Conservation (phyloP, 2,113 vertebrate genomes). For the Epinephelus moara region DNA sequence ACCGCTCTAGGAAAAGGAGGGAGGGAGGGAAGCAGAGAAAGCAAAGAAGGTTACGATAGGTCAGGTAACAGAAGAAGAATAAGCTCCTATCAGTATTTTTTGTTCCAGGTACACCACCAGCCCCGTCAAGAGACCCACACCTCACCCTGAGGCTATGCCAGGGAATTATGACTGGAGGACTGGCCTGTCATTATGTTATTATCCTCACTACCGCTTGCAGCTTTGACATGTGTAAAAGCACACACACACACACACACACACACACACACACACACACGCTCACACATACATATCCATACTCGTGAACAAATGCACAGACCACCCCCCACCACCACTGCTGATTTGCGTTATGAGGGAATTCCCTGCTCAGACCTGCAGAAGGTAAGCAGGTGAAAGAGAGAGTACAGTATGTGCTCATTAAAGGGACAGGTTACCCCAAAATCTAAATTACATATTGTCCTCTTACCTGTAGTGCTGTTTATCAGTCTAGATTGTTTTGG, state of each 20-base stretch:
- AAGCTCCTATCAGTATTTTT: not conserved
- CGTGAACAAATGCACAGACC: conserved; percentile 32
- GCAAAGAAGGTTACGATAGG: not conserved
- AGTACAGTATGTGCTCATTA: not conserved
- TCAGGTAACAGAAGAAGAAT: not conserved
- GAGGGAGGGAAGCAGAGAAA: not conserved
- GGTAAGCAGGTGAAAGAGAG: not conserved
- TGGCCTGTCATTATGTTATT: conserved; percentile 61
- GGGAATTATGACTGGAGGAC: conserved; percentile 48
- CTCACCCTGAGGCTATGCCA: conserved; percentile 40
- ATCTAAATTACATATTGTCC: no score
- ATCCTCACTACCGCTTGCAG: conserved; percentile 33
- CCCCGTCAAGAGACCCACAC: conserved; percentile 16
- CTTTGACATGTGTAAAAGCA: conserved; percentile 37
- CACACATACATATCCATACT: conserved; percentile 1
- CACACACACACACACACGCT: not conserved
- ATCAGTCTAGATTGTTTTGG: no score
- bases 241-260: conserved; percentile 11
- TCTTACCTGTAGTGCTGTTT: no score
- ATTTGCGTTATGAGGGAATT: conserved; percentile 35
- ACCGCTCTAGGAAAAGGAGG: not conserved
- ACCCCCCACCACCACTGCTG: not conserved
- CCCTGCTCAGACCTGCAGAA: conserved; percentile 50
- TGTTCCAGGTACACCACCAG: not conserved
- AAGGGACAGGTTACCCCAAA: no score